Percentiles rank a stretch among this genome's conserved stretches.
Conservation (phyloP, 2,888 invertebrate species). For the Nomada flava region DNA sequence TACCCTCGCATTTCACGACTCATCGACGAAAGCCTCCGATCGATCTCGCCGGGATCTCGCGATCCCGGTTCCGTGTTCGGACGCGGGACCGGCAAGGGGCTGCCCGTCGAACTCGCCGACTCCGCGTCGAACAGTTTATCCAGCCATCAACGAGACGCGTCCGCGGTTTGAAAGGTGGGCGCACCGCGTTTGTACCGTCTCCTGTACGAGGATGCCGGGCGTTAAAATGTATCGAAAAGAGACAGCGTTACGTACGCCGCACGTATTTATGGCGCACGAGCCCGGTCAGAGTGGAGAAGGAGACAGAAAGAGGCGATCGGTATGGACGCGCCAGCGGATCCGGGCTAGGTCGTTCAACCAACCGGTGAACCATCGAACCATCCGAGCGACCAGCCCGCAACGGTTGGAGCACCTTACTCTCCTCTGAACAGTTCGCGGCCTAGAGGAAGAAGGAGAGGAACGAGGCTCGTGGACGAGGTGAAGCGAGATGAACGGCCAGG, state of each 20-base stretch:
- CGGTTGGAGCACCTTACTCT: constrained; percentile 73
- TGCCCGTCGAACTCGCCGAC: background rate
- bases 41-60: constrained; percentile 3
- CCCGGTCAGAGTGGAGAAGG: constrained; percentile 66
- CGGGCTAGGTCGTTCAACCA: constrained; percentile 81
- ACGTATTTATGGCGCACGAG: constrained; percentile 76
- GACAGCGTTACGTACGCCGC: constrained; percentile 71
- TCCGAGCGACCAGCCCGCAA: constrained; percentile 70
- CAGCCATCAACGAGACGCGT: constrained; percentile 55
- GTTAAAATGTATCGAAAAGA: constrained; percentile 79
- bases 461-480: background rate
- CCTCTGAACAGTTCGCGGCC: constrained; percentile 68
- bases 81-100: constrained; percentile 3
- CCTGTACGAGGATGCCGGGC: constrained; percentile 63
- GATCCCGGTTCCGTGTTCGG: constrained; percentile 28
- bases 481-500: constrained; percentile 16
- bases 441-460: constrained; percentile 30
- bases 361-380: constrained; percentile 73
- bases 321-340: constrained; percentile 78
- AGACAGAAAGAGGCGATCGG: constrained; percentile 77
- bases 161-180: constrained; percentile 62
- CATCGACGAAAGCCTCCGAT: constrained; percentile 4
- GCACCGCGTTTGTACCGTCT: constrained; percentile 44
- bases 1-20: constrained; percentile 18
- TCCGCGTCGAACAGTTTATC: constrained; percentile 50